These are phyloP conservation scores for Crenichthys baileyi DNA, from an alignment of 2,797 vertebrate species.

Conservation along the genomic window DNA sequence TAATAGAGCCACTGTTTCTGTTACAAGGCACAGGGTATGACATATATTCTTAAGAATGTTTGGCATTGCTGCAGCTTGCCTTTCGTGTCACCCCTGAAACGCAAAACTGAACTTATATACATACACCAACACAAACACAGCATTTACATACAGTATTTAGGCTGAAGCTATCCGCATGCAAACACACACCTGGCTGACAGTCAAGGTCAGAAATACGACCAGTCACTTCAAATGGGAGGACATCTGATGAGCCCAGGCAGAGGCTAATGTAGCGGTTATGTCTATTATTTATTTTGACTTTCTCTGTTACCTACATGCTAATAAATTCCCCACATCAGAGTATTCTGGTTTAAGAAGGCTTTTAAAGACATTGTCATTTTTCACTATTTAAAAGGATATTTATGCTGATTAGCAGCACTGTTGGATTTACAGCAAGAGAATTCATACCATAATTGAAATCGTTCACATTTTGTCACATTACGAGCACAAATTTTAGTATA, in stretches of 20 bases:
- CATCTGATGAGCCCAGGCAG: conserved; percentile 1
- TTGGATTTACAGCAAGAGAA: too few relatives aligned
- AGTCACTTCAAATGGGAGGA: not conserved
- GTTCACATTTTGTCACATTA: too few relatives aligned
- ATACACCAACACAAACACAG: conserved; percentile 3
- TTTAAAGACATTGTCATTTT: not conserved
- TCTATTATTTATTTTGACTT: not conserved
- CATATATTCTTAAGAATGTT: conserved; percentile 58
- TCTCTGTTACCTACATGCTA: not conserved
- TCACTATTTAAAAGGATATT: too few relatives aligned
- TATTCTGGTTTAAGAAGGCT: not conserved
- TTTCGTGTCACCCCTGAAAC: conserved; percentile 40
- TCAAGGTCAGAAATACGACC: conserved; percentile 15
- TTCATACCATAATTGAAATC: too few relatives aligned
- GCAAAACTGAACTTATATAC: conserved; percentile 5
- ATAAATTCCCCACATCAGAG: not conserved
- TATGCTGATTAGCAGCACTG: too few relatives aligned
- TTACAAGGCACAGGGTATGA: conserved; percentile 35
- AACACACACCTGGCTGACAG: conserved; percentile 4
- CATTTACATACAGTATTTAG: conserved; percentile 1
- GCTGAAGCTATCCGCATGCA: conserved; percentile 3
- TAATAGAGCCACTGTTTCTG: conserved; percentile 46
- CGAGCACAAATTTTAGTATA: too few relatives aligned
- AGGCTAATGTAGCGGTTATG: not conserved
- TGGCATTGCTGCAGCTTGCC: conserved; percentile 44